These are phyloP conservation scores for Eulemur coronatus DNA, from an alignment of 2,797 vertebrate genomes.

Conservation along the genomic window DNA sequence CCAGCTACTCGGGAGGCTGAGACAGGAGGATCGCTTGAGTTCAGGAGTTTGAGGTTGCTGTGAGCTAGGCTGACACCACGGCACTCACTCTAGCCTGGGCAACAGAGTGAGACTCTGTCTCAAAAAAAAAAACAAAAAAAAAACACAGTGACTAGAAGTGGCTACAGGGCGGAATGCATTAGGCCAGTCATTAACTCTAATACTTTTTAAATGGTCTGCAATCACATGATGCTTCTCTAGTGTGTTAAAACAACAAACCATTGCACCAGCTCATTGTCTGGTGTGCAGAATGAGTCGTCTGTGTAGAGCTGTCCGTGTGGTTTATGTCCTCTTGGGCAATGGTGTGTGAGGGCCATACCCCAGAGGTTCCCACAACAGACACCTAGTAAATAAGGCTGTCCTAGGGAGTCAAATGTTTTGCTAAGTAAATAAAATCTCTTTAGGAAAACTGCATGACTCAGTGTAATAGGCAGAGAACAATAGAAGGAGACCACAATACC, in stretches of 20 bases:
- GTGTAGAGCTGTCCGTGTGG: not conserved
- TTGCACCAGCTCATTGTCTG: not conserved
- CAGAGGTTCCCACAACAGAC: not conserved
- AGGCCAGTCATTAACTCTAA: not conserved
- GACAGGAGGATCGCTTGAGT: no score
- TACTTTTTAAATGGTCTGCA: constrained; percentile 17
- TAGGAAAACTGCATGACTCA: not conserved
- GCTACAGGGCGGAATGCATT: not conserved
- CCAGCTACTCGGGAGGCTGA: no score
- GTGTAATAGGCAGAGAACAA: not conserved
- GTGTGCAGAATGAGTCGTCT: not conserved
- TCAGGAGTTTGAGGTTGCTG: no score
- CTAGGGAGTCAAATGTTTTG: not conserved
- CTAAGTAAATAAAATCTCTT: constrained; percentile 18
- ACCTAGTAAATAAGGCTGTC: not conserved
- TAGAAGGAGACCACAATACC: not conserved
- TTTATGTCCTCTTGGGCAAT: not conserved
- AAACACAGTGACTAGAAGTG: not conserved
- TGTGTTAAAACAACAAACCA: not conserved
- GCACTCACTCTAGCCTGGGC: no score
- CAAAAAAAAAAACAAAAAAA: no score
- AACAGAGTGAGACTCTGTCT: no score
- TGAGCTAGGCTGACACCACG: no score
- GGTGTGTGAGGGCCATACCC: not conserved
- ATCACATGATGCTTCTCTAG: not conserved